Base-by-base conservation (phyloP, 2,888 invertebrate genomes). In the Vanessa cardui region DNA sequence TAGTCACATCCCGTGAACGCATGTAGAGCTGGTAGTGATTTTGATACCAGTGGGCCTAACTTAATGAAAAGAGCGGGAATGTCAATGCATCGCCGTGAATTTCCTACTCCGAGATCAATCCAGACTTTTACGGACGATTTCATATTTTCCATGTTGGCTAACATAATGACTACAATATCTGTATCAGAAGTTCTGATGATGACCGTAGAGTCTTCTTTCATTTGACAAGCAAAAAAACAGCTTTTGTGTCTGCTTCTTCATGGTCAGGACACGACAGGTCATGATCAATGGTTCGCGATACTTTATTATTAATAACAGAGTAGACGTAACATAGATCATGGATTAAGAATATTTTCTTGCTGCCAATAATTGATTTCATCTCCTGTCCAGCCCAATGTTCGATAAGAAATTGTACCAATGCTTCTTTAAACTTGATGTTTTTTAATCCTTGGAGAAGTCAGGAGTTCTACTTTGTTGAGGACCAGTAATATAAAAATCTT, bases 111-210 rank as follows among this genome's bases (percentile, higher is more conserved):
- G 16, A 46, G 12, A 46, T 46, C 46, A 4, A 46, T 46, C 8
- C 4, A 46, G 16, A 46, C 16, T 46, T 46, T 4, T 7, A 46
- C 46, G 6, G 3, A 4, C 4, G 39, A 21, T 45, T 52, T 8
- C 21, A 65, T 6, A 8, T 45, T 4, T 52, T 60, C 64, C 63
- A 75, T 68, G 70, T 76, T 73, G 1, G 66, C 77, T 9, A 79
- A 64, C 68, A 78, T 70, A 52, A 79, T 77, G 5, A 75, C 64
- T 47, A 72, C 47, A 60, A 80, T 74, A 73, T 79, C 79, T n/a
- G 46, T 46, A 15, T 46, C 46, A 12, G 46, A 46, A 46, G 12
- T 12, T 46, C 46, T 7, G 16, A 46, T 46, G 4, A 15, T 46
- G 4, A 46, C 15, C 4, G 8, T 46, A 46, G 4, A 7, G 4